These are phyloP conservation scores for Erethizon dorsatum DNA, from an alignment of 2,797 vertebrate species.

Conservation along the genomic window DNA sequence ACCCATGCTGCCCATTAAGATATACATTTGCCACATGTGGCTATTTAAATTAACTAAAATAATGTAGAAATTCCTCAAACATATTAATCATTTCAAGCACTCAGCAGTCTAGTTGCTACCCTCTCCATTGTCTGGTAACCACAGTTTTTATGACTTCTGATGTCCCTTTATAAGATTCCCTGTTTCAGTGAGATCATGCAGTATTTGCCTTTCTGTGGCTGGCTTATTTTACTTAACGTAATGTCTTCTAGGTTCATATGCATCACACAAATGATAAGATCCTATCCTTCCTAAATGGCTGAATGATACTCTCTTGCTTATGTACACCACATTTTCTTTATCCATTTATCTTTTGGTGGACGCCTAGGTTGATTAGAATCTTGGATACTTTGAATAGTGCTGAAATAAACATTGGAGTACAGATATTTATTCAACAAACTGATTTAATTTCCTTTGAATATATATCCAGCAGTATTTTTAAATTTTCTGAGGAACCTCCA, in stretches of 20 bases:
- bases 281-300: background rate
- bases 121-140: background rate
- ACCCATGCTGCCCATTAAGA: background rate
- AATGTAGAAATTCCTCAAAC: slow-evolving; percentile 25
- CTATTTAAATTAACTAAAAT: slow-evolving; percentile 41
- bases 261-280: background rate
- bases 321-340: background rate
- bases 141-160: background rate
- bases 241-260: background rate
- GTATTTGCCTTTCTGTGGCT: background rate
- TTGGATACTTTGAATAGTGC: background rate
- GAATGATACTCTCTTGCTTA: background rate
- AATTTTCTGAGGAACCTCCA: background rate
- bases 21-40: background rate
- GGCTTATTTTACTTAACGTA: background rate
- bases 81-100: background rate
- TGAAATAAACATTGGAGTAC: background rate
- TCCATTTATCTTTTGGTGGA: background rate
- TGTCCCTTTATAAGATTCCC: no score
- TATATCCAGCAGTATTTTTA: background rate
- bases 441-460: background rate
- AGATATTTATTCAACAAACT: background rate
- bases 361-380: background rate
- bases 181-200: background rate
- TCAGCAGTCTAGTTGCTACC: background rate